Conservation (phyloP, 2,797 vertebrate species). For the Cuniculus paca region DNA sequence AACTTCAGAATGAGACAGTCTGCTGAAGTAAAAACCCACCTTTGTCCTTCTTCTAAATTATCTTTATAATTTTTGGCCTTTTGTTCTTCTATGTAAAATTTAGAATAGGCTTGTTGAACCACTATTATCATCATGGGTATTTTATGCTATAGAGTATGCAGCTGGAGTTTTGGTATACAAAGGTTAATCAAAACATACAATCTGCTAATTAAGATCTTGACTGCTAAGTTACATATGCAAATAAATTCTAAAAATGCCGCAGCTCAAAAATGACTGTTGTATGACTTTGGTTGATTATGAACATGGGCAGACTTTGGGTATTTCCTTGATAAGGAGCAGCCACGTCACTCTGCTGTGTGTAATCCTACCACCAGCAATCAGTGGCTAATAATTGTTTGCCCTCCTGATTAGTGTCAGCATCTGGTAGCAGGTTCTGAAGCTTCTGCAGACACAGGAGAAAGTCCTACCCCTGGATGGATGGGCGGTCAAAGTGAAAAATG, state of each 20-base stretch:
- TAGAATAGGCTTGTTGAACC: background rate
- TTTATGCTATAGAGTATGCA: background rate
- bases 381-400: background rate
- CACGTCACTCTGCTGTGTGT: background rate
- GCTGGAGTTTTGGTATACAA: conserved; percentile 36
- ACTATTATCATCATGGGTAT: background rate
- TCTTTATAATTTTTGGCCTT: background rate
- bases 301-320: background rate
- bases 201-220: background rate
- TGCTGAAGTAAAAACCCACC: background rate
- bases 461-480: background rate
- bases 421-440: background rate
- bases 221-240: background rate
- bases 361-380: background rate
- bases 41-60: conserved; percentile 50
- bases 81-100: conserved; percentile 31
- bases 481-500: background rate
- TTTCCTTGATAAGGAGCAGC: background rate
- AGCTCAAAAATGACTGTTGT: background rate
- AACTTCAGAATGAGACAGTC: background rate
- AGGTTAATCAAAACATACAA: background rate
- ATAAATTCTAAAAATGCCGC: background rate
- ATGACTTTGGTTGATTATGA: background rate
- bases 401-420: background rate
- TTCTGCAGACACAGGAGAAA: background rate